These are phyloP conservation scores for Zhuqinia jingwanae DNA, from an alignment of 2,888 invertebrate species.

Conservation along the genomic window DNA sequence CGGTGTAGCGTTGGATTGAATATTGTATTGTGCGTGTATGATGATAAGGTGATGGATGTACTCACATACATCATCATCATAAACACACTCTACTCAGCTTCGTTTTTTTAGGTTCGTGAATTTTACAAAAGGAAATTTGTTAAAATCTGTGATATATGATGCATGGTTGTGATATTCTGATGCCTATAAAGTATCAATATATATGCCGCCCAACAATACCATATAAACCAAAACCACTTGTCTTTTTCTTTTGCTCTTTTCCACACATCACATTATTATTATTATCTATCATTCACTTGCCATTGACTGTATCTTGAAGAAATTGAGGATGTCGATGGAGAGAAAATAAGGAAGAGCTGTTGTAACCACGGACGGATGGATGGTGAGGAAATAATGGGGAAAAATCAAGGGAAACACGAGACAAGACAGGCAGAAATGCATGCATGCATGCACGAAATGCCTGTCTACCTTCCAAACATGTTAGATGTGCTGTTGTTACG, in stretches of 20 bases:
- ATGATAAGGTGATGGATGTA: conserved; percentile 38
- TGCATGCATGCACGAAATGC: neutral
- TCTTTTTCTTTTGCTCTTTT: conserved; percentile 19
- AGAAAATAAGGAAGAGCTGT: conserved; percentile 20
- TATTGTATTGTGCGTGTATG: conserved; percentile 4
- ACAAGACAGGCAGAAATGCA: neutral
- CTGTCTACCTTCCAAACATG: conserved; percentile 1
- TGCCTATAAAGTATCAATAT: too few relatives aligned
- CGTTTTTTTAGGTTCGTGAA: neutral
- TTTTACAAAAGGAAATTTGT: neutral
- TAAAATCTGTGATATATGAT: neutral
- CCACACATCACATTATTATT: conserved; percentile 47
- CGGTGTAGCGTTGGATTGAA: too few relatives aligned
- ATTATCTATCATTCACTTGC: conserved; percentile 61
- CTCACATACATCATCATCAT: conserved; percentile 60
- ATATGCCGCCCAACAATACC: too few relatives aligned
- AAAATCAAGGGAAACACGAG: neutral
- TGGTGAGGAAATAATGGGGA: conserved; percentile 27
- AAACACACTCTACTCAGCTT: conserved; percentile 44
- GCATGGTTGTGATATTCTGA: neutral
- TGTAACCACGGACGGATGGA: conserved; percentile 16
- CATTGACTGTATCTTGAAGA: conserved; percentile 49
- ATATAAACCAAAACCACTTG: neutral
- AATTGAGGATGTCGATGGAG: conserved; percentile 23
- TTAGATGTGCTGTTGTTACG: neutral